Base-by-base conservation (phyloP, 1,140 invertebrate genomes). In the Rhagoletis zephyria region DNA sequence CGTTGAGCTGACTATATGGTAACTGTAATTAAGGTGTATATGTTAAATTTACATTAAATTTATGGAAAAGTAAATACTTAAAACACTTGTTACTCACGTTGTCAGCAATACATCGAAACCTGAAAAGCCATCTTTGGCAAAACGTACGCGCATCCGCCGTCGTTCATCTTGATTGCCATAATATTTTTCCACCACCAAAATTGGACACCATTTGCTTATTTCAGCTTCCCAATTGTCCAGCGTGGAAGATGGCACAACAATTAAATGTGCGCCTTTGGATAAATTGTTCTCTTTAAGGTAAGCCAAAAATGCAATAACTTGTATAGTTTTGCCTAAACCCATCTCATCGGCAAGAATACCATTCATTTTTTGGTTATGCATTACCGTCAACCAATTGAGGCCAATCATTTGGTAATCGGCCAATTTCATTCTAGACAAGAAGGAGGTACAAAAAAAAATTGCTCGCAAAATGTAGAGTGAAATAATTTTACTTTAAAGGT, bases 331-430 rank as follows among this genome's bases (percentile, higher is more conserved):
- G 1, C 97, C 98, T 12, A 95, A 93, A 60, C 98, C 97, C 97
- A 97, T 97, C 93, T 97, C 97, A 91, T 97, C 96, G 0, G 98
- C 98, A 86, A 99, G 94, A 89, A 99, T 99, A n/a, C 97, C 97
- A 93, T 98, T 99, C 2, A 99, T 95, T 56, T 97, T 95, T 89
- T 98, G 97, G 48, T 96, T 95, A 91, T 98, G 96, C 94, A 99
- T 96, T 3, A 99, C 95, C 0, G 96, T 95, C 0, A 99, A 93
- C 98, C 98, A 99, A 93, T 99, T 99, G 0, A 99, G 94, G 7
- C 98, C 98, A 42, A 99, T 95, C 93, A 99, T 94, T 94, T 99
- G 98, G 93, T 99, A 99, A 19, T 96, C 95, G 6, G 97, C 96
- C 88, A 99, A 94, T 90, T 95, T 95, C 87, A 96, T 93, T 61